Evolutionary conservation across 2,113 vertebrate genomes (phyloP).

Genomic region (Chionis minor): DNA sequence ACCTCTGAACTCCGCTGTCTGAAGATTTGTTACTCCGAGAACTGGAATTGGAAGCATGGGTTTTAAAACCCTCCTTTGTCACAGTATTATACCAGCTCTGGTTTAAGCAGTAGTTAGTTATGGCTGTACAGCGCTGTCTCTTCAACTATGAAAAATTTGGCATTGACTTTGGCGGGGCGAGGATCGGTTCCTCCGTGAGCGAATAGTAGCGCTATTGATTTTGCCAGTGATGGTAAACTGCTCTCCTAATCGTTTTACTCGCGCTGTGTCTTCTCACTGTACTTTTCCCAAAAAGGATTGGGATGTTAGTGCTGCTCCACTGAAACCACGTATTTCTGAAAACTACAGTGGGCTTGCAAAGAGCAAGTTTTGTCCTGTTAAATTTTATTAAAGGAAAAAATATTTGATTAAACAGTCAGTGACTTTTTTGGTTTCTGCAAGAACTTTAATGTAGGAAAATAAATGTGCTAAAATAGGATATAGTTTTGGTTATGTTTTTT

Average conservation of each 20-base stretch:
- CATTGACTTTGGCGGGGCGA: neutral
- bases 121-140: neutral
- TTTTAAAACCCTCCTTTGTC: neutral
- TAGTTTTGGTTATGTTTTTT: neutral
- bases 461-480: neutral
- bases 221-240: neutral
- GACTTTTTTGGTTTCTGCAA: neutral
- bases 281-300: neutral
- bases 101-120: neutral
- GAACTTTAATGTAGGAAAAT: neutral
- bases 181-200: neutral
- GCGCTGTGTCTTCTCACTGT: neutral
- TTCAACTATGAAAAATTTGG: neutral
- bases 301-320: neutral
- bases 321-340: neutral
- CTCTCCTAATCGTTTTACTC: neutral
- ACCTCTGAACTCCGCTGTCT: neutral
- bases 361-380: neutral
- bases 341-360: neutral
- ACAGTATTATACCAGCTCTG: neutral
- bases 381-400: neutral
- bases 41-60: neutral
- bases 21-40: neutral
- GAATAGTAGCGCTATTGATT: neutral
- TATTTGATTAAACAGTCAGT: neutral